Percentiles rank a stretch among this genome's conserved stretches.
These are phyloP conservation scores for Drosophila pseudoobscura DNA, from an alignment of 1,140 invertebrate species.

Conservation along the genomic window DNA sequence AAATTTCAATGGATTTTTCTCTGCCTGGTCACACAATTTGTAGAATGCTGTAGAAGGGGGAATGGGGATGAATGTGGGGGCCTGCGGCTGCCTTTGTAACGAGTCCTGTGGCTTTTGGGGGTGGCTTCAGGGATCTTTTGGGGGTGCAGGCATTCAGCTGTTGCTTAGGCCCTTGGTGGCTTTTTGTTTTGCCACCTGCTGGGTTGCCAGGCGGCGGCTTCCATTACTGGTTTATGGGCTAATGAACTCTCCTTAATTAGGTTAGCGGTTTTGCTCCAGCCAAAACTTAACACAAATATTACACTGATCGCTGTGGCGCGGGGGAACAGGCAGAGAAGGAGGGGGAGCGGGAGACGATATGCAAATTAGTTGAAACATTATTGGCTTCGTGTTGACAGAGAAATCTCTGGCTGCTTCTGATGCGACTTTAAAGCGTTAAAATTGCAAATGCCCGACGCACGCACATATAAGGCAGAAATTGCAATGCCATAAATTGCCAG, in stretches of 20 bases:
- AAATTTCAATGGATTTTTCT: conserved; percentile 50
- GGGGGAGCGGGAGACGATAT: conserved; percentile 1
- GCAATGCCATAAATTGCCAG: conserved; percentile 68
- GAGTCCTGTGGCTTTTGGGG: conserved; percentile 49
- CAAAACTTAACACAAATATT: conserved; percentile 17
- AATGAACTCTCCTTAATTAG: conserved; percentile 57
- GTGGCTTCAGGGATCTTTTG: conserved; percentile 15
- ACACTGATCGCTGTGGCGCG: not conserved
- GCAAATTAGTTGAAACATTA: conserved; percentile 45
- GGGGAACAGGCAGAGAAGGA: no score
- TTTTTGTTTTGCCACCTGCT: conserved; percentile 38
- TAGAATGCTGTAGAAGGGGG: conserved; percentile 22
- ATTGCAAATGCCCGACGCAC: conserved; percentile 60
- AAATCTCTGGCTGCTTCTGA: conserved; percentile 11
- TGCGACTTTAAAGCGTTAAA: conserved; percentile 56
- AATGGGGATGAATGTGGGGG: conserved; percentile 12
- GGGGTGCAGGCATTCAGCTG: conserved; percentile 1
- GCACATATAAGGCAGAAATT: conserved; percentile 60
- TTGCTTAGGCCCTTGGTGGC: conserved; percentile 14
- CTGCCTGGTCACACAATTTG: conserved; percentile 42
- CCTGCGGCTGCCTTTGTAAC: conserved; percentile 52
- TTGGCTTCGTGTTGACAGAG: conserved; percentile 28
- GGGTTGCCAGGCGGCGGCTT: conserved; percentile 46
- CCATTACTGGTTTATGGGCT: conserved; percentile 37
- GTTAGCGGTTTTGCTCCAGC: conserved; percentile 26